Evolutionary conservation across 64 coral and sea anemone genomes (phyloP).

Genomic region (Actinia equina): DNA sequence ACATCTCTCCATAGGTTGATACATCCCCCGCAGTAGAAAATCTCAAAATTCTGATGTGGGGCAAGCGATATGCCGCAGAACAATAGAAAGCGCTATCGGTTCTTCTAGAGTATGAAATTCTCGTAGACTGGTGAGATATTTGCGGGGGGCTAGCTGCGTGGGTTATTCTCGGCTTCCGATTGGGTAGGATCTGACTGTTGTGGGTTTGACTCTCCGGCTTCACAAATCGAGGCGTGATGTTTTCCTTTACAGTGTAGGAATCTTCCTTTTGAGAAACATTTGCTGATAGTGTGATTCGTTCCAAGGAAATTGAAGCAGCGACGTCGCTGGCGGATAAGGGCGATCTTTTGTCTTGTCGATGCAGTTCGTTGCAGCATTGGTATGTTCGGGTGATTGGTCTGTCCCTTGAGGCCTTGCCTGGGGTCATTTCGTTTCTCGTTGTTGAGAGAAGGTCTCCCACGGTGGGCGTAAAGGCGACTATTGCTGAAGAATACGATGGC

Average conservation of each 20-base stretch:
- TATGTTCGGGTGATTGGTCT: background rate
- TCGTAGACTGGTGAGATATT: slow-evolving; percentile 25
- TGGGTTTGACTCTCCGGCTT: background rate
- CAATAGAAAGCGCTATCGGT: too few relatives aligned
- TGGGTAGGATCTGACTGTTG: background rate
- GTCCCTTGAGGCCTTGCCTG: background rate
- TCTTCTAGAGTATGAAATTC: slow-evolving; percentile 4
- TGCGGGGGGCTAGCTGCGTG: background rate
- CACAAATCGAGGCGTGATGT: slow-evolving; percentile 57
- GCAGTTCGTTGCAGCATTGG: slow-evolving; percentile 35
- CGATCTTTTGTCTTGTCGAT: slow-evolving; percentile 26
- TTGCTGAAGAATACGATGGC: background rate
- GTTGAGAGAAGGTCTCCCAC: background rate
- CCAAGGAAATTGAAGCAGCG: slow-evolving; percentile 40
- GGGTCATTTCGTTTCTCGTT: background rate
- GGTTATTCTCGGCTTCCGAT: background rate
- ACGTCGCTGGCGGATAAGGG: slow-evolving; percentile 29
- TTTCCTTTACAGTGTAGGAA: slow-evolving; percentile 52
- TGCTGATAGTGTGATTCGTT: slow-evolving; percentile 27
- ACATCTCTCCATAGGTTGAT: too few relatives aligned
- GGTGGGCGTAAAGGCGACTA: background rate
- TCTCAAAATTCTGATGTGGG: too few relatives aligned
- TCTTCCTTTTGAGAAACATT: slow-evolving; percentile 43
- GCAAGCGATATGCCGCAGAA: too few relatives aligned
- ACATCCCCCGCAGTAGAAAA: too few relatives aligned